Evolutionary conservation across 2,888 invertebrate genomes (phyloP).

Genomic region (Phlogophora meticulosa): DNA sequence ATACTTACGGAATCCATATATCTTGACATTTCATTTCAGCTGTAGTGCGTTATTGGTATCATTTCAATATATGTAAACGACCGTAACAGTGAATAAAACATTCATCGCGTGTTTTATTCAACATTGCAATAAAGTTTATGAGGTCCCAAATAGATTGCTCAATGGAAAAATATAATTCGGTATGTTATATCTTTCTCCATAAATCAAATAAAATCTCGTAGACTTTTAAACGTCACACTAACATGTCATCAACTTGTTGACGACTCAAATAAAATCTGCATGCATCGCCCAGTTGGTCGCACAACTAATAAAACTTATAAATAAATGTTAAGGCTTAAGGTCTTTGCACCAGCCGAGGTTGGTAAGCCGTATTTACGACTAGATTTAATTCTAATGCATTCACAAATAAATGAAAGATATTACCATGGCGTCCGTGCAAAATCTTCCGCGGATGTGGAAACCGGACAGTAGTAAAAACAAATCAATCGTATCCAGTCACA

Average conservation of each 20-base stretch:
- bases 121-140: slow-evolving; percentile 36
- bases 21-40: neutral
- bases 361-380: slow-evolving; percentile 40
- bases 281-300: slow-evolving; percentile 39
- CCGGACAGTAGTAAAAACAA: slow-evolving; percentile 70
- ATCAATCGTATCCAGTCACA: slow-evolving; percentile 70
- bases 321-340: slow-evolving; percentile 48
- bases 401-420: slow-evolving; percentile 57
- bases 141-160: slow-evolving; percentile 25
- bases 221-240: slow-evolving; percentile 31
- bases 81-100: slow-evolving; percentile 29
- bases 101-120: slow-evolving; percentile 20
- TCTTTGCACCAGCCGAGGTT: slow-evolving; percentile 38
- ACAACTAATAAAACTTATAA: slow-evolving; percentile 53
- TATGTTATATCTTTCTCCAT: slow-evolving; percentile 18
- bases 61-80: slow-evolving; percentile 16
- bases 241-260: slow-evolving; percentile 48
- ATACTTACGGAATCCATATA: neutral
- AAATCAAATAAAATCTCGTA: slow-evolving; percentile 45
- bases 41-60: neutral
- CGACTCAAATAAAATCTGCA: slow-evolving; percentile 35
- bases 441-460: slow-evolving; percentile 71
- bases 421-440: slow-evolving; percentile 73
- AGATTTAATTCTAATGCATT: slow-evolving; percentile 38
- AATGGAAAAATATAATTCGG: slow-evolving; percentile 24